A percentile compares a stretch with the other conserved stretches of the same genome.
phyloP scores from a whole-genome alignment of 2,797 vertebrate genomes.

The Discoglossus pictus region DNA sequence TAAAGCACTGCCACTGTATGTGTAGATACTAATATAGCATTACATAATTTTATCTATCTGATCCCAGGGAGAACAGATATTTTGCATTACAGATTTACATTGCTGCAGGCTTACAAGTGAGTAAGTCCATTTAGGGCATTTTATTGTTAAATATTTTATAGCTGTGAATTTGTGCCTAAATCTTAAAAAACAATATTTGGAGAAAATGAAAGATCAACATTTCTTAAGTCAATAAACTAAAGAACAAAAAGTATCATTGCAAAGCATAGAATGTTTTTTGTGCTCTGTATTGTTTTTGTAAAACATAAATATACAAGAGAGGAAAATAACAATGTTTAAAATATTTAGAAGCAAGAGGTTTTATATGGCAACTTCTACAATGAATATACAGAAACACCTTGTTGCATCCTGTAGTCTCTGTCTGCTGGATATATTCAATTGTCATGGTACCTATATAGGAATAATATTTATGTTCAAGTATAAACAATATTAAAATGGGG shows the following conservation, averaged over 20 bases:
- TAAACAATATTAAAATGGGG: no score
- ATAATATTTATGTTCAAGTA: no score
- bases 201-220: constrained; percentile 54
- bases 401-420: no score
- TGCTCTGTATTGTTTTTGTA: constrained; percentile 24
- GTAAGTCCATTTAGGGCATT: constrained; percentile 58
- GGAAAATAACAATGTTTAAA: no score
- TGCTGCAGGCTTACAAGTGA: constrained; percentile 49
- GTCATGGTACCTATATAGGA: no score
- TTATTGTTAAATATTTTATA: constrained; percentile 64
- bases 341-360: no score
- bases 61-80: constrained; percentile 11
- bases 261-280: constrained; percentile 34
- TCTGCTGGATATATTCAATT: no score
- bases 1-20: neutral
- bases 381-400: no score
- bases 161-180: constrained; percentile 54
- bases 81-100: constrained; percentile 49
- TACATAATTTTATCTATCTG: constrained; percentile 11
- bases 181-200: constrained; percentile 56
- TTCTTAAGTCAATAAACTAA: constrained; percentile 59
- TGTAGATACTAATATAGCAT: neutral
- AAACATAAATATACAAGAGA: no score
- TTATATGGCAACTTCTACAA: no score
- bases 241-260: constrained; percentile 12